Evolutionary conservation across 2,797 vertebrate species (phyloP), one percentile per base, ranked within the genome.

Genomic region (Eutrigla gurnardus): DNA sequence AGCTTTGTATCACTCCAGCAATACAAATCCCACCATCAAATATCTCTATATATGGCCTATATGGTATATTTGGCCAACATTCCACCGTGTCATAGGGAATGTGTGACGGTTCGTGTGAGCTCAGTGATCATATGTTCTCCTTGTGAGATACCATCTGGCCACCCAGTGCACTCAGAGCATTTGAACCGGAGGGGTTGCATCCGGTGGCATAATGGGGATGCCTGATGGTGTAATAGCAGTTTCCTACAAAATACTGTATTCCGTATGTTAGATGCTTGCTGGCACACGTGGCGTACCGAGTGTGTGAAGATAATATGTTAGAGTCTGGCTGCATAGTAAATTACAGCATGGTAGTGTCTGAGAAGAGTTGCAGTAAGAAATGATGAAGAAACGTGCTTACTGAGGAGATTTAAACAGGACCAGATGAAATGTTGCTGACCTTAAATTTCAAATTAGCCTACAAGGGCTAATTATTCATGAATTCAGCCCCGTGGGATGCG

Each of bases 91-190:
- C 57, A 63, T 36, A 61, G 76, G 75, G 58, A 52, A 50, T 37
- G 72, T 76, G 43, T 57, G 62, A 54, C 54, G 18, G 42, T 78
- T 61, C 55, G 33, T 75, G 60, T 59, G 83, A 74, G 58, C 62
- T 64, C 78, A 64, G 75, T 18, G 52, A 78, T 90, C 78, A 77
- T 77, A 87, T 70, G 72, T 77, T 66, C 52, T 80, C 61, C 64
- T 74, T 67, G 71, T 65, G 69, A 78, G 81, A 73, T 65, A 65
- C 85, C 89, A 90, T 91, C 88, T 88, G 88, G 65, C 40, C 37
- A 7, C 57, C 33, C 60, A 32, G 62, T 33, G 54, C 73, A n/a
- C 53, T 70, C 58, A 6, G 33, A 68, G 83, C 61, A 32, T 45
- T 62, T 37, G 36, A 75, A 81, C 61, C 78, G 61, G 65, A 86